A percentile compares a stretch with the other conserved stretches of the same genome.
These are phyloP conservation scores for Meteorus colon DNA, from an alignment of 2,888 invertebrate species.

Conservation along the genomic window DNA sequence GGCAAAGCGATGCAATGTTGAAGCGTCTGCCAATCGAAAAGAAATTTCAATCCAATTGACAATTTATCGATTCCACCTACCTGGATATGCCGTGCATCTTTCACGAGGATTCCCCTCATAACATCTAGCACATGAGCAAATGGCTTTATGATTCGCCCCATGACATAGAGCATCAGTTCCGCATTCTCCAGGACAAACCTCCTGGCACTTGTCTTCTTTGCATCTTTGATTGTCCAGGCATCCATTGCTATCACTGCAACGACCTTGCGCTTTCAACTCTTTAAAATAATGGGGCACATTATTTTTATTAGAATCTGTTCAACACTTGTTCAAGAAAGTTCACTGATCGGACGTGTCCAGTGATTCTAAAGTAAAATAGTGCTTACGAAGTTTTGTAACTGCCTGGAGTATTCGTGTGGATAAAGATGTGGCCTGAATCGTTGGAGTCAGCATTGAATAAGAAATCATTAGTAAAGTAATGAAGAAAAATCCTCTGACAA, in stretches of 20 bases:
- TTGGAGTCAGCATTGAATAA: background rate
- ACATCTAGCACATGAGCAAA: background rate
- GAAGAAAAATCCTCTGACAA: background rate
- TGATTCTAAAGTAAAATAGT: too few species aligned
- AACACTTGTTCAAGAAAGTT: too few species aligned
- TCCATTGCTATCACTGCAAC: background rate
- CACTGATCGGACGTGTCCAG: too few species aligned
- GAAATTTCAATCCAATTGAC: too few species aligned
- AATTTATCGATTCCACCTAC: background rate
- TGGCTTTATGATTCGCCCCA: background rate
- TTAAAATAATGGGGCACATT: too few species aligned
- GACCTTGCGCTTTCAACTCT: too few species aligned
- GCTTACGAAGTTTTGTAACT: too few species aligned
- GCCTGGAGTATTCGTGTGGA: too few species aligned
- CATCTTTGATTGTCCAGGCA: background rate
- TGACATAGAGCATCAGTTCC: background rate
- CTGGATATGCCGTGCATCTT: background rate
- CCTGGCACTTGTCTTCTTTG: background rate
- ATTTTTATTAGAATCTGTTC: too few species aligned
- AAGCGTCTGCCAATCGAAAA: too few species aligned
- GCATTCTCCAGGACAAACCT: background rate
- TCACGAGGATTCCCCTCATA: background rate
- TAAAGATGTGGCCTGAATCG: background rate
- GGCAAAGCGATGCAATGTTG: too few species aligned
- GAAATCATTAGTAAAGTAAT: background rate